Evolutionary conservation across 2,797 vertebrate genomes (phyloP).

Genomic region (Myiotriccus ornatus): DNA sequence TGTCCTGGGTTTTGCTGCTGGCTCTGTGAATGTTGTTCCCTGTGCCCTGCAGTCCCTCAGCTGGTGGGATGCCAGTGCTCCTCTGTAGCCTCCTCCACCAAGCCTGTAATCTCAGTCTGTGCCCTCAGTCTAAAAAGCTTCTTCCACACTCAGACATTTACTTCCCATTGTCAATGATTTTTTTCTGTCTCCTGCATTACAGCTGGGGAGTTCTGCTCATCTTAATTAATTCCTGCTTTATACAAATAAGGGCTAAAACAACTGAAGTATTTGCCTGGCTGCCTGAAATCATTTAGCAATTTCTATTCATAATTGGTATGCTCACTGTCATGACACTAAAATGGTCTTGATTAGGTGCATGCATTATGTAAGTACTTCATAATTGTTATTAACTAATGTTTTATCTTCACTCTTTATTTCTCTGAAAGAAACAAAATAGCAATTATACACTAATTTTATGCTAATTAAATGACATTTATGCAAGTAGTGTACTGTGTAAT

Average conservation of each 20-base stretch:
- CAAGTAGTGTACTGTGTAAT: not conserved
- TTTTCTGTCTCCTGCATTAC: not conserved
- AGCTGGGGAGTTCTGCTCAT: not conserved
- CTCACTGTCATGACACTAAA: not conserved
- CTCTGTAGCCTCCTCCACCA: not conserved
- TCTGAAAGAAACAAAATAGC: constrained; percentile 26
- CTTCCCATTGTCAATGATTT: not conserved
- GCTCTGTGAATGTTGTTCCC: not conserved
- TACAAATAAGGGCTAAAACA: not conserved
- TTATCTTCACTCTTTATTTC: constrained; percentile 20
- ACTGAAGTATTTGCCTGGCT: not conserved
- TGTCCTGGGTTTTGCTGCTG: not conserved
- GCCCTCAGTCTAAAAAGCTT: not conserved
- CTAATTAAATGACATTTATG: constrained; percentile 16
- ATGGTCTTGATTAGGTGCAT: not conserved
- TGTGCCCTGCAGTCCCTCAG: not conserved
- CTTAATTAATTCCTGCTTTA: not conserved
- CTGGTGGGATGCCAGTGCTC: not conserved
- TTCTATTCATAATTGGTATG: not conserved
- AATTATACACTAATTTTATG: constrained; percentile 8
- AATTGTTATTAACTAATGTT: constrained; percentile 14
- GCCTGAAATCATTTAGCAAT: not conserved
- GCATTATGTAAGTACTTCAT: not conserved
- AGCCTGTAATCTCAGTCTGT: not conserved
- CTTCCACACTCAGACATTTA: not conserved